Base-by-base conservation (phyloP, 2,797 vertebrate species). In the Falco peregrinus region DNA sequence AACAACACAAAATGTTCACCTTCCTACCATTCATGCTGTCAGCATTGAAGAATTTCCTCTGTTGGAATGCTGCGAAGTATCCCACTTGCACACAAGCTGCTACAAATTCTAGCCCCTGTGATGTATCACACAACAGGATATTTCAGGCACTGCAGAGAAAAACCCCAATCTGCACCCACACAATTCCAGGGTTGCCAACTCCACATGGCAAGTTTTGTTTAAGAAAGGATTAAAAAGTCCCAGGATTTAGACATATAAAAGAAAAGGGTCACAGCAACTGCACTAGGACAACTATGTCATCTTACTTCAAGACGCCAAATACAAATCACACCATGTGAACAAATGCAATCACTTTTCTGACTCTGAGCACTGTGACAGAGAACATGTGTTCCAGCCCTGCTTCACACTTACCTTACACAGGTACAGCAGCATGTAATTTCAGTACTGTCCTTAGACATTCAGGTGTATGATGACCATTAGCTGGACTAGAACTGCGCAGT, bases 81-180 rank as follows among this genome's bases (percentile, higher is more conserved):
- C 78, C 50, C 78, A 60, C 87, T 95, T 90, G 33, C 84, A 68
- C 48, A 39, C 50, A 77, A 95, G 86, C 84, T 87, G 90, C 93
- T 93, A 93, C 92, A 87, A 83, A 94, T 48, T 63, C 50, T 11
- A 57, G 69, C 54, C 94, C 78, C 81, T 85, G 64, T 31, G 73
- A 78, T 2, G 4, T 57, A 65, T 89, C 90, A 51, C 84, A 84
- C 89, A 93, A 90, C 86, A 92, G 75, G 73, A 85, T 91, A 92
- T 95, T 96, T 91, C 89, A 92, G 92, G 81, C 71, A 48, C 79
- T 57, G 45, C 84, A 74, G 76, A 96, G 89, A 91, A 94, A 95
- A 96, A 89, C 50, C 93, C 94, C 93, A 63, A 24, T 48, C 84
- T 59, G 89, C 76, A 91, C 92, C 73, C 87, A 94, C 79, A 89